These are phyloP conservation scores for Nycticorax nycticorax DNA, from an alignment of 2,113 vertebrate species.

Conservation along the genomic window DNA sequence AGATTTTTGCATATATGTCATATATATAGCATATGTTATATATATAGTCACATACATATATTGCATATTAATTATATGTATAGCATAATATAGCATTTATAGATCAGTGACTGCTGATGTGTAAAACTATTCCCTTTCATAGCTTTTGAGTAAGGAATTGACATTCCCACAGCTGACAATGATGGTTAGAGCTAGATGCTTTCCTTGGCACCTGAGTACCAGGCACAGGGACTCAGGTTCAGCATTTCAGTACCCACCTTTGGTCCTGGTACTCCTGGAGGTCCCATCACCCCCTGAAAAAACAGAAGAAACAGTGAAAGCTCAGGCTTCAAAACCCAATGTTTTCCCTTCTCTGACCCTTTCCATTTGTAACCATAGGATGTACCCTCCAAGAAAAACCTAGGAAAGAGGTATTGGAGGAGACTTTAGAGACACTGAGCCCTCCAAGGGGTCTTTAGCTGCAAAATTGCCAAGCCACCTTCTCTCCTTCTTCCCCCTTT, in stretches of 20 bases:
- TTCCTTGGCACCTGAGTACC: not conserved
- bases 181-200: not conserved
- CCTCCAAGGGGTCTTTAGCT: not conserved
- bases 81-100: not conserved
- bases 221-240: not conserved
- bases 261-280: conserved; percentile 74
- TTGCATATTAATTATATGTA: not conserved
- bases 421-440: not conserved
- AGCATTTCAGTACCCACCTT: conserved; percentile 73
- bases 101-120: not conserved
- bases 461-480: conserved; percentile 63
- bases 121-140: not conserved
- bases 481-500: conserved; percentile 77
- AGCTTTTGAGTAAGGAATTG: not conserved
- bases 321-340: not conserved
- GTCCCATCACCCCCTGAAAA: conserved; percentile 78
- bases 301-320: not conserved
- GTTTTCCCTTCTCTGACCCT: not conserved
- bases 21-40: not conserved
- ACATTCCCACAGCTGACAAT: not conserved
- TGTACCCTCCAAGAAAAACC: not conserved
- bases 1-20: not conserved
- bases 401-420: not conserved
- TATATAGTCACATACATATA: not conserved
- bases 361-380: not conserved